Conservation (phyloP, 2,113 vertebrate species). For the Hyperopisus bebe region DNA sequence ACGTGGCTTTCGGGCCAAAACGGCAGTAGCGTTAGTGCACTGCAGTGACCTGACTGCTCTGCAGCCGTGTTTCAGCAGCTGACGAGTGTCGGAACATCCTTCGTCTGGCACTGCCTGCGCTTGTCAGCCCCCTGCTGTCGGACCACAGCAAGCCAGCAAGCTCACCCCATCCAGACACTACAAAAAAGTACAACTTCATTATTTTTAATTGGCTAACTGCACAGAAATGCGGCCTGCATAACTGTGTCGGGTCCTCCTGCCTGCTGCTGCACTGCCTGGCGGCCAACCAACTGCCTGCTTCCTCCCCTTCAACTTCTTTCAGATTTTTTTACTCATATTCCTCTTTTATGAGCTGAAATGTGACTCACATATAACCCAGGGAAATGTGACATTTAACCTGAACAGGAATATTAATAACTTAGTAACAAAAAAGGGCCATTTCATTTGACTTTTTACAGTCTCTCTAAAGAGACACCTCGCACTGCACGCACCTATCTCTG, state of each 20-base stretch:
- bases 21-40: background rate
- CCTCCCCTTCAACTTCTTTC: background rate
- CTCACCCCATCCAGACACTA: background rate
- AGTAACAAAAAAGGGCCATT: background rate
- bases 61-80: background rate
- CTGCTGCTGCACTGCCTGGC: background rate
- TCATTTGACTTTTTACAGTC: background rate
- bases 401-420: background rate
- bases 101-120: background rate
- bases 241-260: background rate
- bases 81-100: background rate
- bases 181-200: constrained; percentile 5
- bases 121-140: background rate
- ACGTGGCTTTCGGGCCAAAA: background rate
- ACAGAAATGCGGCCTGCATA: background rate
- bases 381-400: background rate
- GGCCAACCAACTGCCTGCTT: background rate
- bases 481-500: background rate
- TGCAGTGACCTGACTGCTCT: background rate
- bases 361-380: background rate
- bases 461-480: background rate
- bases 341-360: background rate
- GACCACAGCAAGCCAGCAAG: background rate
- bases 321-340: background rate
- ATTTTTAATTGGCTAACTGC: constrained; percentile 5